Evolutionary conservation across 1,140 invertebrate species (phyloP), one percentile per base, ranked within the genome.

Genomic region (Scaptomyza montana): DNA sequence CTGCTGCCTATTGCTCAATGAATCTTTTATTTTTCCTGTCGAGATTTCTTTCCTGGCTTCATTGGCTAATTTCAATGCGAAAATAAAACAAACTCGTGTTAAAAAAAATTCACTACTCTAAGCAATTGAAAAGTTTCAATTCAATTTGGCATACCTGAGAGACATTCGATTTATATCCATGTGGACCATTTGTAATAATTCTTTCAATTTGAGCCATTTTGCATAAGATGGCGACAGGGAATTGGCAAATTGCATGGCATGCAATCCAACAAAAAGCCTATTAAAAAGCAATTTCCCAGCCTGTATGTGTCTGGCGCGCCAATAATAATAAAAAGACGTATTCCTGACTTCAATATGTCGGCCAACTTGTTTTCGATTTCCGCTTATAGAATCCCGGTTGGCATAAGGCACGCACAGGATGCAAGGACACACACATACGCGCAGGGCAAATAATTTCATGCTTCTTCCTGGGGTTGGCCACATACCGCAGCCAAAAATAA

Each of bases 341-440:
- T 49, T 53, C 46, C 46, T 30, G 25, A 21, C 41, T 64, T 74
- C 72, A 64, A 59, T 69, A 70, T 74, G 66, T 60, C 57, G 19
- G 43, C 5, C 59, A 64, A 74, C 67, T 70, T 74, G 72, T 74
- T 70, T 74, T 74, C 72, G 72, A 74, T 74, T 74, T 74, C 72
- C 72, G 72, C 41, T 64, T 39, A 56, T n/a, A 13, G 21, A 57
- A 57, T 47, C 36, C 19, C 19, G 30, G n/a, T 43, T 43, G 28
- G 16, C 57, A 49, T 30, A 47, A 36, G 36, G 21, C 61, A 61
- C 54, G 36, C 57, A 53, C 57, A 54, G 43, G 13, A 36, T 36
- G 49, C 41, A 53, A 21, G 36, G 39, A 33, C 46, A 65, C 61
- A 13, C 33, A 36, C 33, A 36, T 33, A 8, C 5, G 5, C 30